phyloP scores from a whole-genome alignment of 2,113 vertebrate species.

The Leptobrachium leishanense region DNA sequence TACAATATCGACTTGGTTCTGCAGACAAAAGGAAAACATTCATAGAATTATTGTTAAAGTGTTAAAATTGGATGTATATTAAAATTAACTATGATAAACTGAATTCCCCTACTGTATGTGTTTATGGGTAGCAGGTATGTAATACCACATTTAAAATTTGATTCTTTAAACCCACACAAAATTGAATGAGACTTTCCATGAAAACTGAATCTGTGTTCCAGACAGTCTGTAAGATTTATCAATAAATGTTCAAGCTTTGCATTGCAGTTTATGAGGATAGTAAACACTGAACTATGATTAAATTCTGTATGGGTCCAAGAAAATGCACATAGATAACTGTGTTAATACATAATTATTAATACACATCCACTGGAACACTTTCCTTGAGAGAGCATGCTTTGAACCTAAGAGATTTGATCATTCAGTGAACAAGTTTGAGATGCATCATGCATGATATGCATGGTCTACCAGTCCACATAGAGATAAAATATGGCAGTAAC shows the following conservation, averaged over 20 bases:
- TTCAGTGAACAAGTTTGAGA: too few species aligned
- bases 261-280: background rate
- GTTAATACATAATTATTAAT: slow-evolving; percentile 24
- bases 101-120: slow-evolving; percentile 20
- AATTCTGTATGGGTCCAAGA: background rate
- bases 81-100: slow-evolving; percentile 32
- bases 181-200: background rate
- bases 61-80: slow-evolving; percentile 51
- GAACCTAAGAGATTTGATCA: too few species aligned
- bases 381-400: too few species aligned
- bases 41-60: slow-evolving; percentile 60
- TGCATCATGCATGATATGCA: too few species aligned
- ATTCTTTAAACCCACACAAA: background rate
- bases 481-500: too few species aligned
- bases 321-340: background rate
- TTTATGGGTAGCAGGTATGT: background rate
- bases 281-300: background rate
- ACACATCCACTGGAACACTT: background rate
- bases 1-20: slow-evolving; percentile 72
- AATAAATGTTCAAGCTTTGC: background rate
- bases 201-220: background rate
- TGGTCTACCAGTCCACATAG: too few species aligned
- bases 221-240: background rate
- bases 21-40: slow-evolving; percentile 66
- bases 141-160: background rate